Conservation (phyloP, 2,888 invertebrate genomes). For the Xanthia icteritia region DNA sequence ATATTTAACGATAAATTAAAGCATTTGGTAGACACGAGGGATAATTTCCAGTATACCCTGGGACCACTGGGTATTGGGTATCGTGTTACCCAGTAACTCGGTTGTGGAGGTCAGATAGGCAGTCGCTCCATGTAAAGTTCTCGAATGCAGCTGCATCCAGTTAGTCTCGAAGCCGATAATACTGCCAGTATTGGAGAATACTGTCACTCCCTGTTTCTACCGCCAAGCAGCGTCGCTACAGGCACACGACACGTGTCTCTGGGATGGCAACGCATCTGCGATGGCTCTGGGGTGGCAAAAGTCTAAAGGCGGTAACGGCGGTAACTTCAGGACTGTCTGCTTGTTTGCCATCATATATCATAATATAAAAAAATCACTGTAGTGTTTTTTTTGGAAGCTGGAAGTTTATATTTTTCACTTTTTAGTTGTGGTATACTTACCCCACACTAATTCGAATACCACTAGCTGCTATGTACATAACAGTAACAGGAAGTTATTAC, state of each 20-base stretch:
- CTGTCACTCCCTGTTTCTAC: no score
- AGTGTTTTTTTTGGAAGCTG: no score
- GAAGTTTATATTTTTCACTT: no score
- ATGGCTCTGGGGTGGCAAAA: not conserved
- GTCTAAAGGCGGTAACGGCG: not conserved
- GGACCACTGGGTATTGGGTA: not conserved
- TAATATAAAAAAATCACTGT: no score
- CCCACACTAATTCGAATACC: no score
- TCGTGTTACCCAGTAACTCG: not conserved
- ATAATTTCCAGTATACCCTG: no score
- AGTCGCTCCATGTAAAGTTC: not conserved
- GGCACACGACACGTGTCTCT: no score
- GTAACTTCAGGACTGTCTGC: not conserved
- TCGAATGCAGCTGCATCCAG: not conserved
- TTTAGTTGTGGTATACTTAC: no score
- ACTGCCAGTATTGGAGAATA: not conserved
- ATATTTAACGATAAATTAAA: constrained; percentile 6
- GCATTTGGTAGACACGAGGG: not conserved
- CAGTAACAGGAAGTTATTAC: no score
- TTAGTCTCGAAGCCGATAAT: not conserved
- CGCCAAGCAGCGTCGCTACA: no score
- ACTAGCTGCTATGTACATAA: no score
- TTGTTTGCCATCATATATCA: not conserved
- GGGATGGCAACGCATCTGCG: not conserved
- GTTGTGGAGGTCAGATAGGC: not conserved